Evolutionary conservation across 2,888 invertebrate species (phyloP), one percentile per base, ranked within the genome.

Genomic region (Thymelicus lineola): DNA sequence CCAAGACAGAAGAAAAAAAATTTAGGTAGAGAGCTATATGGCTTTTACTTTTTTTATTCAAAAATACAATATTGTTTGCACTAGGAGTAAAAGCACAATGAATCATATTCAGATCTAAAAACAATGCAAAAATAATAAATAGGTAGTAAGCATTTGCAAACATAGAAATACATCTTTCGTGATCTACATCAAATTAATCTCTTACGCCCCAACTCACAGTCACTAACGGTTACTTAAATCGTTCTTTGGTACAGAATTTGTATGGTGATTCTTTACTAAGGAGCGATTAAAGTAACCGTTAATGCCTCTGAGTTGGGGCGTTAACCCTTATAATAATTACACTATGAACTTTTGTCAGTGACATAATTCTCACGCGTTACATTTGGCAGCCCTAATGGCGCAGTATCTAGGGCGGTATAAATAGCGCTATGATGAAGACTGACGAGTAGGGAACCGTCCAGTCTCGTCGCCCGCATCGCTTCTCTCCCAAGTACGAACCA

Each of bases 321-420:
- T n/a, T n/a, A 42, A 20, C 35, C 20, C 28, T 55, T 42, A 42
- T 12, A 12, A 66, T 42, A 42, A 38, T 9, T 57, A 15, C 15
- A 57, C 10, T 45, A 46, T 7, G 17, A 17, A 53, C 64, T 70
- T 9, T 12, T 42, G 65, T 53, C 60, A 36, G 20, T 57, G 65
- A 70, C 60, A 66, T 57, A 58, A 63, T 66, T 66, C 57, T 50
- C 61, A 62, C 35, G 35, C 50, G 36, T 42, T 66, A 61, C 62
- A 73, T 71, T 64, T 61, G 82, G 61, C 86, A 89, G 74, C 89
- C 90, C 86, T 88, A 80, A 77, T 74, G 73, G 72, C 69, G 46
- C 74, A 64, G 79, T 82, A 90, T 86, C 77, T 91, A 88, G 91
- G 87, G 80, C 91, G 83, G 81, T 86, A 88, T 88, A 88, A 89